Evolutionary conservation across 2,888 invertebrate genomes (phyloP), one percentile per base, ranked within the genome.

Genomic region (Brachyptera putata): DNA sequence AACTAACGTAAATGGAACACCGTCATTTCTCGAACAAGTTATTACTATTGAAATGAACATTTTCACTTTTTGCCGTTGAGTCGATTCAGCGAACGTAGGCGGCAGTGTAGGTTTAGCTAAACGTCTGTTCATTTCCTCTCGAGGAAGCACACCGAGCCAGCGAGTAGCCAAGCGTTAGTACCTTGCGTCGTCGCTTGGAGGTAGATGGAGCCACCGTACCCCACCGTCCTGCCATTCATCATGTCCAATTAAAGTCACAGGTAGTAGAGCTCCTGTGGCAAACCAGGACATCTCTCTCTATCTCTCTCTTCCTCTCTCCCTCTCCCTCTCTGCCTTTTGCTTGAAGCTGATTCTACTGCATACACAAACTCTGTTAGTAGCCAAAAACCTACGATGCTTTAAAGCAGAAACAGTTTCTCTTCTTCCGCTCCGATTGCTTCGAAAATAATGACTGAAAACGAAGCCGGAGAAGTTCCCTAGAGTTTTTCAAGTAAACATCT

Each of bases 361-460:
- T n/a, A n/a, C n/a, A n/a, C n/a, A n/a, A n/a, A n/a, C n/a, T n/a
- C n/a, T n/a, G n/a, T n/a, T n/a, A n/a, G n/a, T n/a, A n/a, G 30
- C 11, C 7, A 5, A 39, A 39, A 39, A 39, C 4, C 39, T 39
- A 3, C 46, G 16, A 18, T 36, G 34, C 53, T 34, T 53, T 53
- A 53, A 18, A 18, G 30, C 34, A 34, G 50, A 50, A 30, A 50
- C 30, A 16, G 50, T 50, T 34, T 34, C 50, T 34, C 53, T 53
- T 36, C 53, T 57, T 59, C 59, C 59, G 53, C 43, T 43, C 59
- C 13, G 59, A 55, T 59, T 24, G 30, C 59, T 55, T 43, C 41
- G 25, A 55, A 55, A 59, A 59, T 59, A 59, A 59, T 59, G 59
- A 59, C 53, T 50, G 41, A 22, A 14, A 30, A 30, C 25, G 41